Conservation (phyloP, 1,140 invertebrate genomes). For the Drosophila lacteicornis region DNA sequence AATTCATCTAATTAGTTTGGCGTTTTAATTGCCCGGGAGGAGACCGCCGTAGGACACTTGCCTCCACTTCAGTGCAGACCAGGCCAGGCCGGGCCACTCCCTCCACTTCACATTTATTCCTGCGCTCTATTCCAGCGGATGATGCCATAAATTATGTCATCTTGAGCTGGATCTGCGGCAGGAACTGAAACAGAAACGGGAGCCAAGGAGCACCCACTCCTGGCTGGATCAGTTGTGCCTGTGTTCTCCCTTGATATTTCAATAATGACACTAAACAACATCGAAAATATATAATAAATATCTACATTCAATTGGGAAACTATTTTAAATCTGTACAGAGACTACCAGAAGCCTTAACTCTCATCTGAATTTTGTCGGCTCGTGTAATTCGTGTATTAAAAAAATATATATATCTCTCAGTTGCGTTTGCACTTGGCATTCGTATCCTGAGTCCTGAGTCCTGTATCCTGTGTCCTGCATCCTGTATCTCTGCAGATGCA, state of each 20-base stretch:
- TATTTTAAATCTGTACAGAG: no score
- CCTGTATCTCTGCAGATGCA: slow-evolving; percentile 11
- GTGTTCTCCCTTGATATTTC: slow-evolving; percentile 59
- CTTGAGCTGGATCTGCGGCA: slow-evolving; percentile 19
- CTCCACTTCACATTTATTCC: slow-evolving; percentile 12
- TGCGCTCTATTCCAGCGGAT: slow-evolving; percentile 15
- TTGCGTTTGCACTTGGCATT: slow-evolving; percentile 13
- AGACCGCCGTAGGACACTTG: slow-evolving; percentile 58
- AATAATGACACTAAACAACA: slow-evolving; percentile 31
- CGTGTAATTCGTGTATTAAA: slow-evolving; percentile 50
- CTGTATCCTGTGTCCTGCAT: slow-evolving; percentile 4
- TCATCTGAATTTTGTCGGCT: background rate
- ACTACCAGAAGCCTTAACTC: background rate
- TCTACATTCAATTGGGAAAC: background rate
- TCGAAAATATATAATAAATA: background rate
- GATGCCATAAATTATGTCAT: slow-evolving; percentile 68
- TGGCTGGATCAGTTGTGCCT: slow-evolving; percentile 43
- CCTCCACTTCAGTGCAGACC: slow-evolving; percentile 18
- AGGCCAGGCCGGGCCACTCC: background rate
- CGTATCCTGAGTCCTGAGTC: slow-evolving; percentile 6
- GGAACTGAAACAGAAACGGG: background rate
- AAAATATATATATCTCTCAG: slow-evolving; percentile 39
- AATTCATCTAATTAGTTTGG: slow-evolving; percentile 82
- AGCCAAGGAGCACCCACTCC: background rate
- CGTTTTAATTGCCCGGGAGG: slow-evolving; percentile 71